A percentile compares a stretch with the other conserved stretches of the same genome.
These are phyloP conservation scores for Gnathonemus echidnorhynchus DNA, from an alignment of 2,113 vertebrate genomes.

Conservation along the genomic window DNA sequence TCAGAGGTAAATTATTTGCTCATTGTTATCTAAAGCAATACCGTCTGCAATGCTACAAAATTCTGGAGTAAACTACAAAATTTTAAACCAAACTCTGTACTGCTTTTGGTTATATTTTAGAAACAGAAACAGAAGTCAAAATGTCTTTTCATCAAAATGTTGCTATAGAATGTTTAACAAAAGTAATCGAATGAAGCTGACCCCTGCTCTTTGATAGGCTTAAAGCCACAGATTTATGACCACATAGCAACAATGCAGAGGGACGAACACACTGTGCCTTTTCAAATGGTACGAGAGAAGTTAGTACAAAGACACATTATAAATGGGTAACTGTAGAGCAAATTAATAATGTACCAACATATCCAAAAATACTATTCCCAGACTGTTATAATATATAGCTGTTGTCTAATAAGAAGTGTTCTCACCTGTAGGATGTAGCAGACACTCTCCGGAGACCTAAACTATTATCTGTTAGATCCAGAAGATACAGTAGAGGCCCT, in stretches of 20 bases:
- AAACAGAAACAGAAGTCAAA: not conserved
- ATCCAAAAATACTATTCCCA: not conserved
- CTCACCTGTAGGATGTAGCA: not conserved
- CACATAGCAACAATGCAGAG: not conserved
- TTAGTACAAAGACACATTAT: not conserved
- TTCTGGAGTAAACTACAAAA: not conserved
- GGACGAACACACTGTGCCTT: not conserved
- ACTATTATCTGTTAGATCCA: not conserved
- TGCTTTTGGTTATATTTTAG: not conserved
- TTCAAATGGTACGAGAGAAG: not conserved
- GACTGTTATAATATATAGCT: not conserved
- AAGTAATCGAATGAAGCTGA: not conserved
- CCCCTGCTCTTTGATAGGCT: not conserved
- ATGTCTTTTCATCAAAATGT: not conserved
- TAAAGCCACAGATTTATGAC: not conserved
- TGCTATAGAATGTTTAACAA: not conserved
- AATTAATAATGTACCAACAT: slow-evolving; percentile 3
- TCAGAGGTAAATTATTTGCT: not conserved
- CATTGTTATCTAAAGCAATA: not conserved
- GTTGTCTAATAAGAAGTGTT: not conserved
- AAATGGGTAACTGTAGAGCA: not conserved
- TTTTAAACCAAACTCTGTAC: not conserved
- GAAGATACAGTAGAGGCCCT: not conserved
- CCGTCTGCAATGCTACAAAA: not conserved
- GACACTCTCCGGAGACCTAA: not conserved